phyloP scores from a whole-genome alignment of 2,888 invertebrate species.

The Pecten maximus region DNA sequence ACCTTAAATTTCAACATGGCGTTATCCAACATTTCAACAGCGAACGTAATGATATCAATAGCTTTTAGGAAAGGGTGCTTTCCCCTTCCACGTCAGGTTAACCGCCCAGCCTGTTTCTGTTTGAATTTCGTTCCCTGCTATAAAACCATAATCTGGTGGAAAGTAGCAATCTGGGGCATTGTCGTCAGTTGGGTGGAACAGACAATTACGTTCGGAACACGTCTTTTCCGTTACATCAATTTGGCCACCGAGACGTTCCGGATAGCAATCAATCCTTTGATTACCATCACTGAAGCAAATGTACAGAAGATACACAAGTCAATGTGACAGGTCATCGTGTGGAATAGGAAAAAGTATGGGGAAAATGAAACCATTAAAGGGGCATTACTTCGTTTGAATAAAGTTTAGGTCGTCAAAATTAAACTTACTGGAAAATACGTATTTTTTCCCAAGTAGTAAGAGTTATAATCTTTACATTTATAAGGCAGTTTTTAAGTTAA shows the following conservation, averaged over 20 bases:
- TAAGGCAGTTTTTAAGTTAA: no score
- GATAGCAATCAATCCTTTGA: constrained; percentile 67
- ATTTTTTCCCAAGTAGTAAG: no score
- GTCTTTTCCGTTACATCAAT: constrained; percentile 59
- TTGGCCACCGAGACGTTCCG: constrained; percentile 66
- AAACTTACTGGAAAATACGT: no score
- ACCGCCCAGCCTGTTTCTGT: constrained; percentile 31
- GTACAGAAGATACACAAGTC: background rate
- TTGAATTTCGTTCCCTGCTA: constrained; percentile 40
- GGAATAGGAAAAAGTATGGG: no score
- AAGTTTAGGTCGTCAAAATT: no score
- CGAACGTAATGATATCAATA: constrained; percentile 59
- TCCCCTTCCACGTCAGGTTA: constrained; percentile 58
- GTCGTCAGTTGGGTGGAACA: constrained; percentile 56
- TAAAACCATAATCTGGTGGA: constrained; percentile 65
- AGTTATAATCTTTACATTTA: no score
- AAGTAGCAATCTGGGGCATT: constrained; percentile 64
- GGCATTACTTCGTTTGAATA: no score
- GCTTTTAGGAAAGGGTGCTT: constrained; percentile 54
- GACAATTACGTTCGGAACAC: constrained; percentile 66
- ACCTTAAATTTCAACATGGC: constrained; percentile 67
- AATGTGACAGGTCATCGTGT: no score
- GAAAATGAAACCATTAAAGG: no score
- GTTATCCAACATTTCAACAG: constrained; percentile 64
- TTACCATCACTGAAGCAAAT: constrained; percentile 28